A percentile compares a stretch with the other conserved stretches of the same genome.
Conservation (phyloP, 2,888 invertebrate species). For the Laothoe populi region DNA sequence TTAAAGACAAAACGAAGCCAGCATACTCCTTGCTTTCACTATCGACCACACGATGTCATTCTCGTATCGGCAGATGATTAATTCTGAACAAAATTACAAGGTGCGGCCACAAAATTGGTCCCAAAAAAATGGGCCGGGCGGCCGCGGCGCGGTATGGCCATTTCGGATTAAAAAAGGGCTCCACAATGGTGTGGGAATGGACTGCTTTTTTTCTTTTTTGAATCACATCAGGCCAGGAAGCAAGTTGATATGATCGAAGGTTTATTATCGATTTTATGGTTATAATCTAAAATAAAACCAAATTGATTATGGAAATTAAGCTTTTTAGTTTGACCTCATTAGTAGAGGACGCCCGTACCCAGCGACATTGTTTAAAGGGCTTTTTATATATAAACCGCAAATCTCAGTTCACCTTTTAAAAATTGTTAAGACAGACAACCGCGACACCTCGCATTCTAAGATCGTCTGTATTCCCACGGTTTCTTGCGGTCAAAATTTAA, state of each 20-base stretch:
- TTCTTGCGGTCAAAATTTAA: not conserved
- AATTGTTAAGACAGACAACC: too few species aligned
- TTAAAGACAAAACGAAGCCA: not conserved
- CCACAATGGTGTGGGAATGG: slow-evolving; percentile 71
- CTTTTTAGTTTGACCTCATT: not conserved
- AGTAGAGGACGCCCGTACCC: not conserved
- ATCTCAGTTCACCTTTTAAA: too few species aligned
- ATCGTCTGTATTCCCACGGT: not conserved
- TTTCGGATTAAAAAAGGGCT: slow-evolving; percentile 60
- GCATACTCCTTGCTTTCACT: slow-evolving; percentile 52
- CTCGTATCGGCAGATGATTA: slow-evolving; percentile 68
- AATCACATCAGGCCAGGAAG: slow-evolving; percentile 49
- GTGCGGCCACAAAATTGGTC: slow-evolving; percentile 71
- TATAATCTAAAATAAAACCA: slow-evolving; percentile 31
- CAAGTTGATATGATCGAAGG: slow-evolving; percentile 55
- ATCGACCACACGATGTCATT: slow-evolving; percentile 63
- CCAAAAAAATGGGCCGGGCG: slow-evolving; percentile 53
- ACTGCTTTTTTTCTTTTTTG: slow-evolving; percentile 58
- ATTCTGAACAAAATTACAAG: slow-evolving; percentile 75
- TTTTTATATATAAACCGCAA: too few species aligned
- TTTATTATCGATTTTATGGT: slow-evolving; percentile 44
- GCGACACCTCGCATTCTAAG: not conserved
- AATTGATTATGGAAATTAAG: not conserved
- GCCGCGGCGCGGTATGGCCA: slow-evolving; percentile 47
- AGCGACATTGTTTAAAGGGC: too few species aligned